phyloP scores from a whole-genome alignment of 2,113 vertebrate species.

The Craseonycteris thonglongyai region DNA sequence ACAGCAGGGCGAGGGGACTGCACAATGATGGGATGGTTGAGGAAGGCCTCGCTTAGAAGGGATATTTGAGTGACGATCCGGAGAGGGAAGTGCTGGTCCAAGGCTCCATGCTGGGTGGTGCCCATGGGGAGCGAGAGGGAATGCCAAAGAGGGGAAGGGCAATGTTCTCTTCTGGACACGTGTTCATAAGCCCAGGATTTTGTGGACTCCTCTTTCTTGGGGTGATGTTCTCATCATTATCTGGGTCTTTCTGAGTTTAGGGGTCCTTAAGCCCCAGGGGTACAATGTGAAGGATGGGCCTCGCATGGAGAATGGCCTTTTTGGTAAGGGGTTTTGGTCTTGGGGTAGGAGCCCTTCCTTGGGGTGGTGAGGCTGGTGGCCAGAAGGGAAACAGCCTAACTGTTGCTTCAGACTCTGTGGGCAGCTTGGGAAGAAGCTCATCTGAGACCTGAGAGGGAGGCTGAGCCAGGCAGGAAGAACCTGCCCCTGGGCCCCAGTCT shows the following conservation, averaged over 20 bases:
- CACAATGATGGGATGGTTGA: neutral
- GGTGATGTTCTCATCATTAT: neutral
- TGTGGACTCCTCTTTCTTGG: neutral
- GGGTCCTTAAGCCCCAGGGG: rapidly evolving
- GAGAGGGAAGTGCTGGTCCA: neutral
- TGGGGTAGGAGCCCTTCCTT: neutral
- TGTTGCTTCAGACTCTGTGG: neutral
- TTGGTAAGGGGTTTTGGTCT: neutral
- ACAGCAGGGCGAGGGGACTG: neutral
- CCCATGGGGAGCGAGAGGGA: neutral
- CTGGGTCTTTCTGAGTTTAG: neutral
- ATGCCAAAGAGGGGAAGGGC: neutral
- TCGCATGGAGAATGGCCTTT: neutral
- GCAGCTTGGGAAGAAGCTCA: neutral
- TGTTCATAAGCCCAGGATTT: neutral
- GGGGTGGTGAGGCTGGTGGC: neutral
- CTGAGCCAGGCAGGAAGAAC: neutral
- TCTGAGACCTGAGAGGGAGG: neutral
- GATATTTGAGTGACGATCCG: neutral
- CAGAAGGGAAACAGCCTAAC: neutral
- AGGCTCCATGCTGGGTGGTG: neutral
- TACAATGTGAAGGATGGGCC: neutral
- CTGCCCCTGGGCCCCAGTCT: rapidly evolving
- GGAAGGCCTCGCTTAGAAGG: neutral
- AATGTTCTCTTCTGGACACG: neutral